These are phyloP conservation scores for Aphelinus certus DNA, from an alignment of 1,140 invertebrate genomes.

Conservation along the genomic window DNA sequence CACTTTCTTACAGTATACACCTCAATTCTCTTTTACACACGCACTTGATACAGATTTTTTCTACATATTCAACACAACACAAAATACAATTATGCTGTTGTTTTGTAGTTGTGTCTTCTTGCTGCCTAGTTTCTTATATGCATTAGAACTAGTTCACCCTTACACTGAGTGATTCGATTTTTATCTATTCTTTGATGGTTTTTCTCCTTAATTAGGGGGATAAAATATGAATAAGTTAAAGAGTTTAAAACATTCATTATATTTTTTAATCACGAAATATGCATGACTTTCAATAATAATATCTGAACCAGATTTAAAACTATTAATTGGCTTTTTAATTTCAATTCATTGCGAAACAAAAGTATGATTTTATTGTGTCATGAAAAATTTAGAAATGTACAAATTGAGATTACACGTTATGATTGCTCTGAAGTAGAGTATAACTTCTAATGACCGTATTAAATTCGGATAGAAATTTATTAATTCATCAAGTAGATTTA, in stretches of 20 bases:
- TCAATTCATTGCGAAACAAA: neutral
- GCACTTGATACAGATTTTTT: slow-evolving; percentile 12
- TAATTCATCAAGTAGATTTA: no score
- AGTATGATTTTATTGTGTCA: neutral
- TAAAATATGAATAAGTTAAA: neutral
- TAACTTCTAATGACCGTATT: no score
- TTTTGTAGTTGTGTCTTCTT: slow-evolving; percentile 5
- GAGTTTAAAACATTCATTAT: neutral
- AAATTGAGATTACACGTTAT: no score
- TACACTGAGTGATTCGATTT: slow-evolving; percentile 28
- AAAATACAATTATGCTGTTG: slow-evolving; percentile 25
- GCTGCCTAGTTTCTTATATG: neutral
- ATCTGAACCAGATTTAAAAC: neutral
- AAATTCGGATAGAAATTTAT: no score
- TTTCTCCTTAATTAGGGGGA: neutral
- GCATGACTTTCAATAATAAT: neutral
- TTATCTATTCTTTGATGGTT: slow-evolving; percentile 3
- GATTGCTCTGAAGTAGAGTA: no score
- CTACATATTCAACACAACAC: slow-evolving; percentile 14
- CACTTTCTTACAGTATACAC: slow-evolving; percentile 19
- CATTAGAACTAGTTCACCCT: slow-evolving; percentile 13
- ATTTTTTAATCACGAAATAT: neutral
- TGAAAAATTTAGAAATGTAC: neutral
- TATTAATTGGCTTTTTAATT: neutral
- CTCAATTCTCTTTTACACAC: slow-evolving; percentile 23